Conservation (phyloP, 2,888 invertebrate genomes). For the Amitus sp. region DNA sequence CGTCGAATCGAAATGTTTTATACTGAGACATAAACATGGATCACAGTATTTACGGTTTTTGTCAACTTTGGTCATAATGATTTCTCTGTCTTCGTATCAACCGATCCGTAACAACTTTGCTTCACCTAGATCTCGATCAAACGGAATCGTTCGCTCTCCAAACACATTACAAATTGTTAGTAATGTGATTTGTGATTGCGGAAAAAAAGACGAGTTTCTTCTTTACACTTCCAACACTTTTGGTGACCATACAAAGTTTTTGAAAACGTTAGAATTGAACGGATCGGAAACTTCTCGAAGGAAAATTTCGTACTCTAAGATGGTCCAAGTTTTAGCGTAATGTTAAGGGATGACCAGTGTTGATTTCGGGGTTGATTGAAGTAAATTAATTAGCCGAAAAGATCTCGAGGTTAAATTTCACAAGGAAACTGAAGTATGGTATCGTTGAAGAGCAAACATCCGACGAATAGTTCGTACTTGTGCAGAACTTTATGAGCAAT, state of each 20-base stretch:
- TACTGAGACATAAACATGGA: background rate
- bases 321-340: no score
- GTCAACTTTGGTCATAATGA: conserved; percentile 41
- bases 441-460: conserved; percentile 50
- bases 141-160: conserved; percentile 33
- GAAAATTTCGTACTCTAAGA: no score
- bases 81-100: conserved; percentile 47
- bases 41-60: conserved; percentile 36
- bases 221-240: no score
- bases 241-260: no score
- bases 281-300: no score
- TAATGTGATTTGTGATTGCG: conserved; percentile 24
- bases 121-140: conserved; percentile 37
- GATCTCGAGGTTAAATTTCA: conserved; percentile 27
- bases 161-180: conserved; percentile 23
- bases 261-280: no score
- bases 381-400: conserved; percentile 28
- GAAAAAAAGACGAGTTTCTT: conserved; percentile 2
- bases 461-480: conserved; percentile 51
- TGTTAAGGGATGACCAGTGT: conserved; percentile 4
- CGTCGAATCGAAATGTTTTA: conserved; percentile 4
- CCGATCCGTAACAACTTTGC: conserved; percentile 44
- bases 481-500: conserved; percentile 55
- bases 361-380: conserved; percentile 28
- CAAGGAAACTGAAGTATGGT: conserved; percentile 22